A percentile compares a stretch with the other conserved stretches of the same genome.
phyloP scores from a whole-genome alignment of 2,888 invertebrate species.

The Drosophila colorata region DNA sequence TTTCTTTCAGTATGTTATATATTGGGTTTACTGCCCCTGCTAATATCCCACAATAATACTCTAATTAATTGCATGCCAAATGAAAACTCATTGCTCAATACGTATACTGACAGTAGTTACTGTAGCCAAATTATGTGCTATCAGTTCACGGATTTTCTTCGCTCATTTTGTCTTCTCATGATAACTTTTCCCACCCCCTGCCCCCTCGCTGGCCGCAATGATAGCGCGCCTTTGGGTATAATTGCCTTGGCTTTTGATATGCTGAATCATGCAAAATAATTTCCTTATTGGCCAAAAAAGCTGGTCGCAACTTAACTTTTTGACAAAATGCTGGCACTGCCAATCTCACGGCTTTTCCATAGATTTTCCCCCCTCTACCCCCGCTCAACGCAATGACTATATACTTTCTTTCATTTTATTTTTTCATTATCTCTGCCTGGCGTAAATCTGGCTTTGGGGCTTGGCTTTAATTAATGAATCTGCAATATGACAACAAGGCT shows the following conservation, averaged over 20 bases:
- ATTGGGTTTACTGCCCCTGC: not conserved
- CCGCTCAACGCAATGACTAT: slow-evolving; percentile 48
- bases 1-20: no score
- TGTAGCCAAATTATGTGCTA: slow-evolving; percentile 9
- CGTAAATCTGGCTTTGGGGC: slow-evolving; percentile 60
- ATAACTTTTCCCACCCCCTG: slow-evolving; percentile 10
- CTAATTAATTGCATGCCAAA: slow-evolving; percentile 17
- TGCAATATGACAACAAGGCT: slow-evolving; percentile 68
- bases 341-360: slow-evolving; percentile 20
- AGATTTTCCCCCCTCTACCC: slow-evolving; percentile 16
- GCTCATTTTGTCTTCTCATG: slow-evolving; percentile 36
- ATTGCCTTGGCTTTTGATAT: slow-evolving; percentile 69
- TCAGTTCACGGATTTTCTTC: slow-evolving; percentile 2
- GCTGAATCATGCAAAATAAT: slow-evolving; percentile 76
- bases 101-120: slow-evolving; percentile 9
- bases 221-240: slow-evolving; percentile 66
- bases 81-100: slow-evolving; percentile 23
- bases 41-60: not conserved
- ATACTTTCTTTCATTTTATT: slow-evolving; percentile 32
- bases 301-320: slow-evolving; percentile 62
- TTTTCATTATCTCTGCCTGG: slow-evolving; percentile 63
- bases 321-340: slow-evolving; percentile 63
- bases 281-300: slow-evolving; percentile 63
- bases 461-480: slow-evolving; percentile 70
- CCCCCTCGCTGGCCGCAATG: slow-evolving; percentile 34